phyloP scores from a whole-genome alignment of 2,797 vertebrate species.

The Anolis apletophallus region DNA sequence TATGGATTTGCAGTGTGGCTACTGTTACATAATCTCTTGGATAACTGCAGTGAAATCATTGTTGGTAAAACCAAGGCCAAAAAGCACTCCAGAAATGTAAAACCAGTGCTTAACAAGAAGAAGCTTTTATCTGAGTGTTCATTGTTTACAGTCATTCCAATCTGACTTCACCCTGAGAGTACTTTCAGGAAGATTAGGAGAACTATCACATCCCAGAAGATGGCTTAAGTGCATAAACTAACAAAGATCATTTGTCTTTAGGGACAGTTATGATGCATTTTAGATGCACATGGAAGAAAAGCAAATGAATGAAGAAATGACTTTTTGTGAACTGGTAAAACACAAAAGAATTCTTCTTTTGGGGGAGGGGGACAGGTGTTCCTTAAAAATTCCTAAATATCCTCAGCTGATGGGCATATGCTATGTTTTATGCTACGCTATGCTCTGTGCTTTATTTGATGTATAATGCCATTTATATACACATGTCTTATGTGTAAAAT shows the following conservation, averaged over 20 bases:
- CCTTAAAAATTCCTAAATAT: not conserved
- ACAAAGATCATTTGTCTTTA: not conserved
- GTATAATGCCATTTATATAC: not conserved
- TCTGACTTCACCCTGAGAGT: not conserved
- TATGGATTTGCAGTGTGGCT: not conserved
- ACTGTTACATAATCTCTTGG: not conserved
- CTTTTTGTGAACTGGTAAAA: not conserved
- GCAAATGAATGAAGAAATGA: not conserved
- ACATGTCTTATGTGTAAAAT: not conserved
- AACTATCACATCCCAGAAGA: conserved; percentile 1
- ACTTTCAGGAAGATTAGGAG: conserved; percentile 12
- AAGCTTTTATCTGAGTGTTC: not conserved
- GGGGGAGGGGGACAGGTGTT: not conserved
- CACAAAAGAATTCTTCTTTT: not conserved
- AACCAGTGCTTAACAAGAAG: not conserved
- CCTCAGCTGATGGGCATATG: not conserved
- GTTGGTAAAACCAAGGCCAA: conserved; percentile 1
- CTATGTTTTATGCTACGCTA: not conserved
- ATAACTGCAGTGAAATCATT: not conserved
- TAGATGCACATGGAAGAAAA: not conserved
- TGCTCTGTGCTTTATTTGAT: not conserved
- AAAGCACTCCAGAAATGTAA: not conserved
- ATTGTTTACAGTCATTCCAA: not conserved
- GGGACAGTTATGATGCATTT: not conserved
- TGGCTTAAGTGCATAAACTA: not conserved